These are phyloP conservation scores for Emys orbicularis DNA, from an alignment of 2,797 vertebrate genomes.

Conservation along the genomic window DNA sequence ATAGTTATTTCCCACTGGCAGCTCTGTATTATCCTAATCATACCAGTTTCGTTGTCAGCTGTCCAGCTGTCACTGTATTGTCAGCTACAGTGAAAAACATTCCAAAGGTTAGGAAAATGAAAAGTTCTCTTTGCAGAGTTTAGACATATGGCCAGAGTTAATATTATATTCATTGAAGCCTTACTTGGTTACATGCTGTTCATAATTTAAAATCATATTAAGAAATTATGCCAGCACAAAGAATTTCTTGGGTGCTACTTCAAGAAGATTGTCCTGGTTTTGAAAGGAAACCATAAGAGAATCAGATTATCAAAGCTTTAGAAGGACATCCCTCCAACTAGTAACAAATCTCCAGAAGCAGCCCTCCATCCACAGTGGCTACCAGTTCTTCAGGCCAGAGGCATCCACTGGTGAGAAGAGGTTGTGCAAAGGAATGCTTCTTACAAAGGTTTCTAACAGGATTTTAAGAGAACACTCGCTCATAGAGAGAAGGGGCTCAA, in stretches of 20 bases:
- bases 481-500: not conserved
- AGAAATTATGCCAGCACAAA: not conserved
- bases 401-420: not conserved
- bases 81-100: not conserved
- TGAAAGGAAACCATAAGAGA: conserved; percentile 5
- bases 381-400: not conserved
- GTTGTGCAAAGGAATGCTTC: not conserved
- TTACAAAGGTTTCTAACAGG: not conserved
- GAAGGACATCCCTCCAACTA: not conserved
- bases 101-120: conserved; percentile 3
- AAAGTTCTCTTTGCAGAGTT: not conserved
- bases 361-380: not conserved
- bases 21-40: not conserved
- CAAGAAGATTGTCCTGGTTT: not conserved
- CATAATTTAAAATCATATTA: conserved; percentile 4
- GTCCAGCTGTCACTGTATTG: not conserved
- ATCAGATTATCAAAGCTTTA: not conserved
- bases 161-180: not conserved
- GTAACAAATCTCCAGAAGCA: not conserved
- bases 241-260: not conserved
- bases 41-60: not conserved
- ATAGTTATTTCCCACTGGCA: conserved; percentile 44
- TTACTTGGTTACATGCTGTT: not conserved
- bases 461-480: not conserved
- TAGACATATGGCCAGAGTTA: not conserved